Evolutionary conservation across 2,797 vertebrate species (phyloP).

Genomic region (Eutrigla gurnardus): DNA sequence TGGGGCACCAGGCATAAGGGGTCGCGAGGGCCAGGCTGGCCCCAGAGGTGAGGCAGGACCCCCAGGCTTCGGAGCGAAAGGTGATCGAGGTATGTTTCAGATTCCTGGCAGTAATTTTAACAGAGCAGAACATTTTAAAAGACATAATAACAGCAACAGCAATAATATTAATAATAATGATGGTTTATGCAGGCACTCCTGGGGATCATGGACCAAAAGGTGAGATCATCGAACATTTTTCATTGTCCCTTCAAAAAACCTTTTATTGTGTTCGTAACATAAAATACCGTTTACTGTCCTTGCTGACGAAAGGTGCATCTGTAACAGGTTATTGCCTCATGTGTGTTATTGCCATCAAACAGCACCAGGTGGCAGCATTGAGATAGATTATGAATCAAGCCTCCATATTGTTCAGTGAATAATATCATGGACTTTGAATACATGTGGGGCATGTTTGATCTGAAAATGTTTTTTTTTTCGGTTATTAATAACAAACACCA

Average conservation of each 20-base stretch:
- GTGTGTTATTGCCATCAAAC: not conserved
- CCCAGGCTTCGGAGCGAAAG: constrained; percentile 90
- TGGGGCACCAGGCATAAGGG: constrained; percentile 89
- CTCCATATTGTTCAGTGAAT: not conserved
- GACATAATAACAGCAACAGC: too few species aligned
- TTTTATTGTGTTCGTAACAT: not conserved
- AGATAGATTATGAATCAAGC: not conserved
- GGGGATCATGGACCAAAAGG: constrained; percentile 92
- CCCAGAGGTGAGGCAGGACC: constrained; percentile 90
- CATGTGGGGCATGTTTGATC: not conserved
- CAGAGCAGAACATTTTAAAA: not conserved
- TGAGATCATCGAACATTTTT: constrained; percentile 49
- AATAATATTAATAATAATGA: too few species aligned
- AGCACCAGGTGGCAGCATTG: constrained; percentile 52
- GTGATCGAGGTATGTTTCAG: constrained; percentile 88
- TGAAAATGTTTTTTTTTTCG: not conserved
- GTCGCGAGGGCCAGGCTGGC: constrained; percentile 90
- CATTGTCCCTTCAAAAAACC: not conserved
- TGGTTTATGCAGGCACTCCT: constrained; percentile 78
- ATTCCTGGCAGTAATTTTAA: not conserved
- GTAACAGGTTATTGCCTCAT: not conserved
- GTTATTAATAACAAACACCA: too few species aligned
- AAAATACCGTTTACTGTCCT: not conserved
- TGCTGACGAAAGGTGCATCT: not conserved
- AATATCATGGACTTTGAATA: not conserved